Percentiles rank a stretch among this genome's conserved stretches.
Conservation (phyloP, 2,888 invertebrate species). For the Catocala nupta region DNA sequence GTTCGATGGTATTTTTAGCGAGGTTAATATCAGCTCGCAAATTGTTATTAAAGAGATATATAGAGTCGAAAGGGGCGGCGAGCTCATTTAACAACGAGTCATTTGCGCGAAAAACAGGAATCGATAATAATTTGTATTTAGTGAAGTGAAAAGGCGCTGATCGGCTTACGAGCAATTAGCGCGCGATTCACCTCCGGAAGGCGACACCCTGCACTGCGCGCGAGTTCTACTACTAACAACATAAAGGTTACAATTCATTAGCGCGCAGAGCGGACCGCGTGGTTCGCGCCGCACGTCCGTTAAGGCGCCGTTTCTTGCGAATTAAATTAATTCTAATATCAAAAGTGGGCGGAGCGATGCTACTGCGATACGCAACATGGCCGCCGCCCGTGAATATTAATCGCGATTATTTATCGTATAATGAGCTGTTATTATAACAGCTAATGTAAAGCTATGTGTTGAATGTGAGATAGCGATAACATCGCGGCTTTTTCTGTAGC, state of each 20-base stretch:
- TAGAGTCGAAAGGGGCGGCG: conserved; percentile 31
- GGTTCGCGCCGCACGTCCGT: conserved; percentile 36
- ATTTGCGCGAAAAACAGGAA: conserved; percentile 35
- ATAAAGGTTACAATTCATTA: conserved; percentile 51
- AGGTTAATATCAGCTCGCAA: conserved; percentile 34
- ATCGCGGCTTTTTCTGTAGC: conserved; percentile 31
- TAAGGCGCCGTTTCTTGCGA: conserved; percentile 55
- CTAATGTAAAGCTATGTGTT: conserved; percentile 53
- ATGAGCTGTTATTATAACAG: conserved; percentile 60
- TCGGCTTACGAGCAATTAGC: conserved; percentile 39
- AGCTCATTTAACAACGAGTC: conserved; percentile 32
- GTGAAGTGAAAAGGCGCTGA: conserved; percentile 43
- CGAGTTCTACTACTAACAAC: conserved; percentile 17
- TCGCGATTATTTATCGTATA: conserved; percentile 71
- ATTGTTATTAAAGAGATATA: conserved; percentile 19
- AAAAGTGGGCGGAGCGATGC: conserved; percentile 72
- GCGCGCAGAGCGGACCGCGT: conserved; percentile 21
- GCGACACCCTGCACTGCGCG: too few species aligned
- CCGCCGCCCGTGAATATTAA: conserved; percentile 68
- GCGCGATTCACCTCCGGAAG: conserved; percentile 9
- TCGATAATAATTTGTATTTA: conserved; percentile 44
- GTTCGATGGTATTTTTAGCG: conserved; percentile 36
- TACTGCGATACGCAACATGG: conserved; percentile 76
- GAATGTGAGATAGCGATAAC: conserved; percentile 42
- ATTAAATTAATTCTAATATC: conserved; percentile 68